Conservation (phyloP, 2,888 invertebrate genomes). For the Hololepta plana region DNA sequence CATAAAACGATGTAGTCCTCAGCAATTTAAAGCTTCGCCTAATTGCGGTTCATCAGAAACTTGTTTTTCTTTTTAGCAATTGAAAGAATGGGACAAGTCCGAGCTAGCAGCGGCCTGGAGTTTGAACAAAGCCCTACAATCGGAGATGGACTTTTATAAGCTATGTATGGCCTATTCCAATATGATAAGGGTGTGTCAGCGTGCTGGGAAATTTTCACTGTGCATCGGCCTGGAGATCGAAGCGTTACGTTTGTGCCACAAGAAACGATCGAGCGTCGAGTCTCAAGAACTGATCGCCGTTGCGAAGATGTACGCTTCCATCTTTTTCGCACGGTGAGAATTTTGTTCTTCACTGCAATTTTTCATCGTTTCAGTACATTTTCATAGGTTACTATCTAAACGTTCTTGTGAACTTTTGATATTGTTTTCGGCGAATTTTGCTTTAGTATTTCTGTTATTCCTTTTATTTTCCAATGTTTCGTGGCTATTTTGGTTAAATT, state of each 20-base stretch:
- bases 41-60: not conserved
- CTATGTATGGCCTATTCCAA: slow-evolving; percentile 36
- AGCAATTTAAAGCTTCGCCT: no score
- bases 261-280: slow-evolving; percentile 23
- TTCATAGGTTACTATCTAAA: no score
- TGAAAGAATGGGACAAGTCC: slow-evolving; percentile 27
- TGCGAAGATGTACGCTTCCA: slow-evolving; percentile 25
- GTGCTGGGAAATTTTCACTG: slow-evolving; percentile 15
- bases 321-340: slow-evolving; percentile 26
- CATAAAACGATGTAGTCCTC: no score
- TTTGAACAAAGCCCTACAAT: slow-evolving; percentile 31
- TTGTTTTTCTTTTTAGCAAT: slow-evolving; percentile 13
- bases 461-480: no score
- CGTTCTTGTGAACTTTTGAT: no score
- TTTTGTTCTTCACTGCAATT: no score
- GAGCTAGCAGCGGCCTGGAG: slow-evolving; percentile 38
- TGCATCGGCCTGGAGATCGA: slow-evolving; percentile 24
- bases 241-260: slow-evolving; percentile 24
- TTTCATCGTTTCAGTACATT: no score
- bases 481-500: no score
- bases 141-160: slow-evolving; percentile 32
- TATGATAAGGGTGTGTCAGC: slow-evolving; percentile 26
- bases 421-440: no score
- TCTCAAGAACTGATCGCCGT: slow-evolving; percentile 28
- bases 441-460: no score